phyloP scores from a whole-genome alignment of 2,888 invertebrate species.

The Flexamia atlantica region DNA sequence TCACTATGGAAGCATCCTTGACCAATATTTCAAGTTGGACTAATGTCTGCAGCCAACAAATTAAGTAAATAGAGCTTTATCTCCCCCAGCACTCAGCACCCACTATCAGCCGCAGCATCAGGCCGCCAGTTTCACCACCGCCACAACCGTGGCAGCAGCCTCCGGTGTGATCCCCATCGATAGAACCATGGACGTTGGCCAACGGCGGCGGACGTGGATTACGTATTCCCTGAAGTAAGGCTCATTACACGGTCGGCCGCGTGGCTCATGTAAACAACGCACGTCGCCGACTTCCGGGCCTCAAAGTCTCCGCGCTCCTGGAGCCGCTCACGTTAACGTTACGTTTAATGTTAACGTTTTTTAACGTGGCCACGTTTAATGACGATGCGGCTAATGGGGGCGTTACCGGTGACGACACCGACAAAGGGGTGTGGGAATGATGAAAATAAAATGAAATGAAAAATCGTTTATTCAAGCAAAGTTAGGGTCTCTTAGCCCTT shows the following conservation, averaged over 20 bases:
- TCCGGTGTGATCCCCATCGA: slow-evolving; percentile 30
- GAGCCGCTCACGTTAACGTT: not conserved
- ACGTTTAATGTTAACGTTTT: slow-evolving; percentile 9
- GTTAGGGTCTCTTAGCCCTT: too few relatives aligned
- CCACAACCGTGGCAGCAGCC: not conserved
- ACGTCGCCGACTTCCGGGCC: slow-evolving; percentile 56
- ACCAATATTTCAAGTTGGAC: too few relatives aligned
- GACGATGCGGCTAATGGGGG: slow-evolving; percentile 9
- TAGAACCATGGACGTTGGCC: slow-evolving; percentile 34
- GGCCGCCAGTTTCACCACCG: slow-evolving; percentile 34
- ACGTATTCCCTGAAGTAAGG: slow-evolving; percentile 61
- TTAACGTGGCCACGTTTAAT: not conserved
- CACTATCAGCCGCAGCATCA: not conserved
- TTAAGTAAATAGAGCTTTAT: too few relatives aligned
- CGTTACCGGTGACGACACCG: not conserved
- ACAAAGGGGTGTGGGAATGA: slow-evolving; percentile 1
- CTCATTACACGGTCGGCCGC: slow-evolving; percentile 63
- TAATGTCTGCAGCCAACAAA: too few relatives aligned
- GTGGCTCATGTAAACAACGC: slow-evolving; percentile 59
- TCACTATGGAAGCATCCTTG: too few relatives aligned
- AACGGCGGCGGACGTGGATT: slow-evolving; percentile 58
- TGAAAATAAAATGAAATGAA: too few relatives aligned
- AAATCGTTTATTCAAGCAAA: too few relatives aligned
- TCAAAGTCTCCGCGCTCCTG: slow-evolving; percentile 38
- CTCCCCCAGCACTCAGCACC: too few relatives aligned